These are phyloP conservation scores for Eulemur albifrons DNA, from an alignment of 2,797 vertebrate genomes.

Conservation along the genomic window DNA sequence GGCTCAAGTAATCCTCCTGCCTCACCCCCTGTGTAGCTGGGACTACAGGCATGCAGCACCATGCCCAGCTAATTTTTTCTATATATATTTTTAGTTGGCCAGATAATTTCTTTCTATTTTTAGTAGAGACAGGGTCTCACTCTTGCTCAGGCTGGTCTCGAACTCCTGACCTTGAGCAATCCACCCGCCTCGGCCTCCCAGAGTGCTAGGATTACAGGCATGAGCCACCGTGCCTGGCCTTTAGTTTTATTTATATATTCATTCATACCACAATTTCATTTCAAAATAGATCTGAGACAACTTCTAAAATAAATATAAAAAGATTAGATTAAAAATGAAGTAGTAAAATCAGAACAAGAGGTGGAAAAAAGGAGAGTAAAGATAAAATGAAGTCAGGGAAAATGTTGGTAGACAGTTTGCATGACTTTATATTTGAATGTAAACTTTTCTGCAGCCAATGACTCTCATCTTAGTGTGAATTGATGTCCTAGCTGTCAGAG, in stretches of 20 bases:
- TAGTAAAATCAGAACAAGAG: neutral
- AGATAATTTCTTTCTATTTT: too few species aligned
- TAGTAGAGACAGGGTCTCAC: too few species aligned
- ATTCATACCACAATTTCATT: neutral
- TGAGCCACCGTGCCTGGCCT: too few species aligned
- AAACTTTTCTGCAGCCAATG: neutral
- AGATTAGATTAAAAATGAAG: neutral
- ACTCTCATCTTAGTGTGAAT: neutral
- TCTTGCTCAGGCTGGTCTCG: too few species aligned
- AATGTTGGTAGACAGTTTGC: neutral
- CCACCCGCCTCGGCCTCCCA: too few species aligned
- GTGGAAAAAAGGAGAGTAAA: neutral
- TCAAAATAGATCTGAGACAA: neutral
- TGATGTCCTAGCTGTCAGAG: neutral
- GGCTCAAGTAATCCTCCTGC: too few species aligned
- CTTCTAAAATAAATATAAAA: neutral
- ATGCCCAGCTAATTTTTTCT: too few species aligned
- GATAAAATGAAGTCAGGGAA: neutral
- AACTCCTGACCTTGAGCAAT: too few species aligned
- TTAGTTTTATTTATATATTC: neutral
- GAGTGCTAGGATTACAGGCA: too few species aligned
- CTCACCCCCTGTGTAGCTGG: too few species aligned
- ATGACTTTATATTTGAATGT: neutral
- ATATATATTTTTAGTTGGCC: too few species aligned
- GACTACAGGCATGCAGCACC: too few species aligned